These are phyloP conservation scores for Euphonia xanthogaster DNA, from an alignment of 2,797 vertebrate species.

Conservation along the genomic window DNA sequence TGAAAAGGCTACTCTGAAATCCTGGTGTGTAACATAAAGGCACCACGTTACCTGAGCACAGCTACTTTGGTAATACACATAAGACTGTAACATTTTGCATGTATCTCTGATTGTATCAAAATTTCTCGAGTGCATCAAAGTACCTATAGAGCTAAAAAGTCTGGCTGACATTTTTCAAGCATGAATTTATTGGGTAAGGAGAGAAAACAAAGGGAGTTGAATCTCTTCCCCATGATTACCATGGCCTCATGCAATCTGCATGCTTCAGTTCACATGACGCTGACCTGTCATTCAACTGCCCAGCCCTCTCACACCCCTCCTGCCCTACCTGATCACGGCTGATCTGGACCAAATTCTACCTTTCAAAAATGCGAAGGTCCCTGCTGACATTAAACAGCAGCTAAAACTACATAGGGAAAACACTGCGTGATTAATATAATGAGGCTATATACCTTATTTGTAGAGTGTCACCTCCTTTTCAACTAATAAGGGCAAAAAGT, in stretches of 20 bases:
- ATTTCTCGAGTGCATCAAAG: background rate
- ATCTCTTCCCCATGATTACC: background rate
- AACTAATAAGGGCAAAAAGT: constrained; percentile 6
- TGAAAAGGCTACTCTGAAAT: background rate
- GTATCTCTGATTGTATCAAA: constrained; percentile 4
- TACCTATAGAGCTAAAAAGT: background rate
- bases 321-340: background rate
- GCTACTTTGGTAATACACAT: background rate
- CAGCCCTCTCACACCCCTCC: background rate
- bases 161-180: background rate
- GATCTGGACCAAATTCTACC: background rate
- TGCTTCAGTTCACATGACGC: constrained; percentile 17
- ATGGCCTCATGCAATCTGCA: background rate
- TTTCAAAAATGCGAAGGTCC: background rate
- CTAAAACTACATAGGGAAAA: background rate
- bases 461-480: background rate
- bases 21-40: background rate
- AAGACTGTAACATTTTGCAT: background rate
- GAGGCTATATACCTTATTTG: background rate
- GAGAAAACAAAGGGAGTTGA: constrained; percentile 4
- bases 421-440: background rate
- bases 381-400: background rate
- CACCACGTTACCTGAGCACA: background rate
- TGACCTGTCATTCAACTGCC: background rate
- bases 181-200: background rate